Percentiles rank a stretch among this genome's conserved stretches.
Evolutionary conservation across 2,797 vertebrate genomes (phyloP).

Genomic region (Muraenolepis orangiensis): DNA sequence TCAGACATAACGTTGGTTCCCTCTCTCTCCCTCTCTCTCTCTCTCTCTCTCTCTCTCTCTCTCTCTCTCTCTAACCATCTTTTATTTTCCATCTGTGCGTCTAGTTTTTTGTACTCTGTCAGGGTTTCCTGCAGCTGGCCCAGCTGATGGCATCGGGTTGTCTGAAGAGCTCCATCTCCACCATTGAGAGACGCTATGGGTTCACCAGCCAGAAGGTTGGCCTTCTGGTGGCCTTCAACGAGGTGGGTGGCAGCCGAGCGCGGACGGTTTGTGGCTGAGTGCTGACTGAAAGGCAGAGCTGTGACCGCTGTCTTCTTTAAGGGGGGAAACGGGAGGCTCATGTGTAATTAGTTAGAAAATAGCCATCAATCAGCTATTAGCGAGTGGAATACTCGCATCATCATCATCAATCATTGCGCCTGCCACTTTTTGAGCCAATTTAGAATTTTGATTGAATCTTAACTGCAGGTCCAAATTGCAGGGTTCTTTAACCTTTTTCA

Average conservation of each 20-base stretch:
- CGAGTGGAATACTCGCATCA: too few species aligned
- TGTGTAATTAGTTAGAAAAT: too few species aligned
- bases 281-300: not conserved
- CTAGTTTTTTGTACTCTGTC: slow-evolving; percentile 91
- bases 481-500: too few species aligned
- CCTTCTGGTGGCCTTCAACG: slow-evolving; percentile 86
- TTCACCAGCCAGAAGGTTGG: slow-evolving; percentile 89
- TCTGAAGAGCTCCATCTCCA: slow-evolving; percentile 92
- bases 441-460: too few species aligned
- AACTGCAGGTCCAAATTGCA: too few species aligned
- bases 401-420: too few species aligned
- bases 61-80: not conserved
- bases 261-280: not conserved
- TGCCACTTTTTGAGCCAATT: too few species aligned
- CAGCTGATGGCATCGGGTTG: slow-evolving; percentile 90
- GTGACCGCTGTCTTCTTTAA: slow-evolving; percentile 43
- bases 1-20: too few species aligned
- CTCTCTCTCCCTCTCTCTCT: not conserved
- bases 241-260: slow-evolving; percentile 71
- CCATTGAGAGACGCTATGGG: slow-evolving; percentile 91
- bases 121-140: slow-evolving; percentile 85
- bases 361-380: too few species aligned
- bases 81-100: not conserved
- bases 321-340: slow-evolving; percentile 89
- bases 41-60: not conserved